A percentile compares a stretch with the other conserved stretches of the same genome.
These are phyloP conservation scores for Dicyema japonicum DNA, from an alignment of 1,140 invertebrate species.

Conservation along the genomic window DNA sequence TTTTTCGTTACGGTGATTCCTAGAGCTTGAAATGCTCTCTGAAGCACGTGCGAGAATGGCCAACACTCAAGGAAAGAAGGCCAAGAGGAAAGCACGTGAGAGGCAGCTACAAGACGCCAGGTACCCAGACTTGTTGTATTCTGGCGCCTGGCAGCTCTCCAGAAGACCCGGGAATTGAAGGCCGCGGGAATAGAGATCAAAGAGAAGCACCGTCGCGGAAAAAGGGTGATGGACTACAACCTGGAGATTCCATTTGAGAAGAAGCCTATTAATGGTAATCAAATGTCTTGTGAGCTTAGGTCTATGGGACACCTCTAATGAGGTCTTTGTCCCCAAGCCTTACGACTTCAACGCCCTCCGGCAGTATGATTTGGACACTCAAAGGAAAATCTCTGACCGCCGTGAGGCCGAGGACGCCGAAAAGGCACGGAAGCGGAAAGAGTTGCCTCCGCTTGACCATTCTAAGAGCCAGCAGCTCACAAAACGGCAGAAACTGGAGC, in stretches of 20 bases:
- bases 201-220: constrained; percentile 2
- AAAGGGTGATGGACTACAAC: constrained; percentile 59
- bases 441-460: constrained; percentile 28
- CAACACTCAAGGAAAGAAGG: constrained; percentile 96
- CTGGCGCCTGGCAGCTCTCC: constrained; percentile 57
- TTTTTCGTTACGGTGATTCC: constrained; percentile 15
- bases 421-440: constrained; percentile 63
- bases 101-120: constrained; percentile 84
- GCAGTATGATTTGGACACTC: constrained; percentile 58
- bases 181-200: constrained; percentile 56
- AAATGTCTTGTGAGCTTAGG: too few species aligned
- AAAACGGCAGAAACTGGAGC: constrained; percentile 69
- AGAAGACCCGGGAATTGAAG: constrained; percentile 68
- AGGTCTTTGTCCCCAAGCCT: constrained; percentile 47
- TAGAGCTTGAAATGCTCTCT: constrained; percentile 91
- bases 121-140: constrained; percentile 6
- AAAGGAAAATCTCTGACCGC: constrained; percentile 4
- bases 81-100: constrained; percentile 83
- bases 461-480: constrained; percentile 46
- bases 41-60: constrained; percentile 82
- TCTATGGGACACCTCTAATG: constrained; percentile 65
- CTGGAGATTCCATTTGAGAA: constrained; percentile 89
- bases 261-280: constrained; percentile 33
- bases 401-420: constrained; percentile 17
- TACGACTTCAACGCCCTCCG: constrained; percentile 53